Base-by-base conservation (phyloP, 2,888 invertebrate genomes). In the Bembecia ichneumoniformis region DNA sequence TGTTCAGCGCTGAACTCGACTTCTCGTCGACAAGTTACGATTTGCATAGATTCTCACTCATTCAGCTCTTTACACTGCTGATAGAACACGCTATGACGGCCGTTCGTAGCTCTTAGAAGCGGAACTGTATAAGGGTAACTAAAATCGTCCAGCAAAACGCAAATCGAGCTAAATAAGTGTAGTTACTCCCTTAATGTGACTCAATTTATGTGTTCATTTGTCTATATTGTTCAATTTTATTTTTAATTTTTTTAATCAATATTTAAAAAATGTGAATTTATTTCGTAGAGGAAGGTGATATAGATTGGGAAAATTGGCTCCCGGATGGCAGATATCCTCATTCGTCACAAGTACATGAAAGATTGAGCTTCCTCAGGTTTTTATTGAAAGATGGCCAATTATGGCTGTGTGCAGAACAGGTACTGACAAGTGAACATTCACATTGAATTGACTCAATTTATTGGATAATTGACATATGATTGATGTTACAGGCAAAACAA, bases 381-480 rank as follows among this genome's bases (percentile, higher is more conserved):
- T 87, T 97, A 61, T 87, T 97, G 47, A 96, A 96, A 89, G 98
- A 98, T 82, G 98, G 98, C 17, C 97, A 97, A 77, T 81, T 98
- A 52, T 98, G 97, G 97, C 89, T 98, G 57, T 97, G 97, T 77
- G 96, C 97, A 45, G 96, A 97, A 75, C 98, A 98, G 77, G 88
- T 88, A 28, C 5, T 28, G 28, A 7, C 28, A 28, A 7, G 28
- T 28, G 28, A n/a, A 40, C 4, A 9, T n/a, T 40, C n/a, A 2
- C 14, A 40, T 7, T 13, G 14, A n/a, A 40, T 5, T 40, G 14
- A 14, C 40, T 10, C 40, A n/a, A 40, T 14, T 4, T 4, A 40
- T 44, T 34, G 13, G 3, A 34, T 9, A 43, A 51, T 17, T 71
- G 9, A 28, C 9, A 28, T 40, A 40, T 40, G 14, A 40, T 13